phyloP scores from a whole-genome alignment of 2,888 invertebrate species.

The Chaetoderma sp. region DNA sequence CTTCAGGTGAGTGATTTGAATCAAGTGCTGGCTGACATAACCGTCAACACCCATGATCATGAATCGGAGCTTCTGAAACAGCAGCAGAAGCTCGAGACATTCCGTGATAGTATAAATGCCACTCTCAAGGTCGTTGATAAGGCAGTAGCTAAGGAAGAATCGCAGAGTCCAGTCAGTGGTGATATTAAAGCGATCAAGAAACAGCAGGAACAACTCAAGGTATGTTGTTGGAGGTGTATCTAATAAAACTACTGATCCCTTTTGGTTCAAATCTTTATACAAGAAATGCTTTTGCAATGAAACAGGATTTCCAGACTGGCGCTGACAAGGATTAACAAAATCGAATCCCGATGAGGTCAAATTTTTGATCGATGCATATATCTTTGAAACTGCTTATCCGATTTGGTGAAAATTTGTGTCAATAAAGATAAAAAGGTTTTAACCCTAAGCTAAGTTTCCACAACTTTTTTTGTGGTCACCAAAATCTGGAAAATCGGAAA shows the following conservation, averaged over 20 bases:
- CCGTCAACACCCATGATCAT: constrained; percentile 78
- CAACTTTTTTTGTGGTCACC: too few relatives aligned
- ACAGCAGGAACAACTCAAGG: constrained; percentile 91
- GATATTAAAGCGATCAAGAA: constrained; percentile 90
- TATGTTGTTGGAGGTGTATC: constrained; percentile 29
- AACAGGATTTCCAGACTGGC: not conserved
- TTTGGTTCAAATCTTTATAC: not conserved
- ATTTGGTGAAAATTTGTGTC: too few relatives aligned
- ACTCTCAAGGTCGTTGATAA: constrained; percentile 50
- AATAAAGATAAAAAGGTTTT: too few relatives aligned
- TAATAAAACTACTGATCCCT: not conserved
- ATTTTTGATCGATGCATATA: too few relatives aligned
- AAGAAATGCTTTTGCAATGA: not conserved
- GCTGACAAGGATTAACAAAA: not conserved
- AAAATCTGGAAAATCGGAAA: too few relatives aligned
- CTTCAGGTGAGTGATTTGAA: constrained; percentile 79
- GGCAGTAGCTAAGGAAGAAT: constrained; percentile 52
- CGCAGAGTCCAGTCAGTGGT: constrained; percentile 82
- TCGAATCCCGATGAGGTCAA: too few relatives aligned
- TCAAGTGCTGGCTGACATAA: constrained; percentile 83
- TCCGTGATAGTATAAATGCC: constrained; percentile 47
- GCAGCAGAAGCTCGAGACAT: constrained; percentile 45
- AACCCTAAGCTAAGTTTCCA: too few relatives aligned
- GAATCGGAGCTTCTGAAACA: constrained; percentile 55
- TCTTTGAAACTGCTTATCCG: too few relatives aligned